A percentile compares a stretch with the other conserved stretches of the same genome.
Conservation (phyloP, 2,113 vertebrate species). For the Corythornis madagascariensis region DNA sequence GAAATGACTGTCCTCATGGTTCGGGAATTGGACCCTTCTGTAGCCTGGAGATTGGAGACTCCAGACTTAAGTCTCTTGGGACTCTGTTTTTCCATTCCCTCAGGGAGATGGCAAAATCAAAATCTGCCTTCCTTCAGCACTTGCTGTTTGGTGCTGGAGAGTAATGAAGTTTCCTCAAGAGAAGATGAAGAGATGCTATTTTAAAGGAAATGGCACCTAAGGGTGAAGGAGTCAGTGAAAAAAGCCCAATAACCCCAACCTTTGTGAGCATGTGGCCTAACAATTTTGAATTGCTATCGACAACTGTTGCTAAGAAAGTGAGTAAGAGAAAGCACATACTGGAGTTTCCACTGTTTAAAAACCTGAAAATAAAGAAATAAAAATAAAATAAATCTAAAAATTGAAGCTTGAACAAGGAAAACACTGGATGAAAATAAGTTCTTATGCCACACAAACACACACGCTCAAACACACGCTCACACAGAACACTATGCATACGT, state of each 20-base stretch:
- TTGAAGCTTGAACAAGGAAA: conserved; percentile 62
- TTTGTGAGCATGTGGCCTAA: conserved; percentile 49
- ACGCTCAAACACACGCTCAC: conserved; percentile 2
- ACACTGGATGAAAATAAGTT: conserved; percentile 53
- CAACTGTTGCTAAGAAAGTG: conserved; percentile 28
- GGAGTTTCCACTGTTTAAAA: conserved; percentile 68
- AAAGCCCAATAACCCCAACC: conserved; percentile 39
- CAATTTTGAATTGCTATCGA: conserved; percentile 57
- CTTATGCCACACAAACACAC: conserved; percentile 50
- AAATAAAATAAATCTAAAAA: conserved; percentile 24
- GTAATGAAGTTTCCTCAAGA: conserved; percentile 42
- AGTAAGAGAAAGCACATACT: conserved; percentile 67
- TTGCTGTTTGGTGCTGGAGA: conserved; percentile 53
- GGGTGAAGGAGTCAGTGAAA: conserved; percentile 24
- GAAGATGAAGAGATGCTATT: conserved; percentile 22
- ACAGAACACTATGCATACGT: conserved; percentile 50
- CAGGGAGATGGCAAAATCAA: conserved; percentile 52
- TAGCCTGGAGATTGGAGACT: not conserved
- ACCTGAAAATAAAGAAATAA: not conserved
- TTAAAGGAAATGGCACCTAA: conserved; percentile 35
- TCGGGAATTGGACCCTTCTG: not conserved
- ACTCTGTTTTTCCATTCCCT: not conserved
- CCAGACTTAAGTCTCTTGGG: not conserved
- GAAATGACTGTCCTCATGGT: conserved; percentile 32
- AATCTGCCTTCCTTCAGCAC: conserved; percentile 44